Evolutionary conservation across 2,113 vertebrate genomes (phyloP).

Genomic region (Chamaea fasciata): DNA sequence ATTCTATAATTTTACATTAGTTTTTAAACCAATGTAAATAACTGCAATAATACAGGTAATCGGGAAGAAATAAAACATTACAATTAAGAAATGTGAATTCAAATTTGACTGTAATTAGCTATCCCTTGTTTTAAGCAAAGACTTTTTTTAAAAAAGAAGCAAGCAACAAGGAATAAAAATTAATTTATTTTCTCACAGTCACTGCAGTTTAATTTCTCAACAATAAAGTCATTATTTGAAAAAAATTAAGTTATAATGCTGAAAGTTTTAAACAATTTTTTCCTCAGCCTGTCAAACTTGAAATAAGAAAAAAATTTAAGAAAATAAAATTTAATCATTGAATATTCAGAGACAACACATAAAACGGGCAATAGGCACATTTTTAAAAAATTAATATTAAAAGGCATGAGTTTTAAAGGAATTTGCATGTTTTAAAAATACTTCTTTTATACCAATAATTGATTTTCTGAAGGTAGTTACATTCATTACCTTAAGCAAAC

Average conservation of each 20-base stretch:
- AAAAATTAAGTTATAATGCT: not conserved
- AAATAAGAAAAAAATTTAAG: not conserved
- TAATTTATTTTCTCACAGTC: not conserved
- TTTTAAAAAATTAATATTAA: not conserved
- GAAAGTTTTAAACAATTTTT: not conserved
- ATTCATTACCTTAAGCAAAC: not conserved
- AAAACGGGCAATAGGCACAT: not conserved
- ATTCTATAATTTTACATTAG: not conserved
- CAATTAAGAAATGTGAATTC: not conserved
- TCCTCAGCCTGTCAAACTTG: not conserved
- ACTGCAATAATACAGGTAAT: not conserved
- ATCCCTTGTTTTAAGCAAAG: not conserved
- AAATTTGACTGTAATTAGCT: not conserved
- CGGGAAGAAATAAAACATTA: not conserved
- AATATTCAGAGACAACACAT: not conserved
- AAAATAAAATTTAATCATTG: not conserved
- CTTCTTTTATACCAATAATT: not conserved
- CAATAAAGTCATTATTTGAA: not conserved
- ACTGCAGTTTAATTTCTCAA: not conserved
- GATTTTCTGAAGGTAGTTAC: not conserved
- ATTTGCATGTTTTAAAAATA: not conserved
- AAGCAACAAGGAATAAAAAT: not conserved
- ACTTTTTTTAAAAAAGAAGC: accelerated
- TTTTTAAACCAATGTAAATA: not conserved
- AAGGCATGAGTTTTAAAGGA: not conserved